Evolutionary conservation across 2,113 vertebrate species (phyloP).

Genomic region (Glareola pratincola): DNA sequence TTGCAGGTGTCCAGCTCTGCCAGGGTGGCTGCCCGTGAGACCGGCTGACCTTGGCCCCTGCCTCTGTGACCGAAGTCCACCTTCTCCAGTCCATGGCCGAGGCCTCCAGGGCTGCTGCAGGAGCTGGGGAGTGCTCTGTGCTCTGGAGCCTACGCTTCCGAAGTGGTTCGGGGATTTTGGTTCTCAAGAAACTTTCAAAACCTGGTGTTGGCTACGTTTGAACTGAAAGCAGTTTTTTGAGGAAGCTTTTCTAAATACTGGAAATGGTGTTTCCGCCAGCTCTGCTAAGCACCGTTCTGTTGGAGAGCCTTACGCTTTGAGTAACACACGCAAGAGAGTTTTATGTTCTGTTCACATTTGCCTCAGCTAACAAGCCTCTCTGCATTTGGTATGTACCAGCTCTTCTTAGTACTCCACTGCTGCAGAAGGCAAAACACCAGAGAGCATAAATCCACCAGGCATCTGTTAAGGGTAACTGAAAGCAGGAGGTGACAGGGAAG

Average conservation of each 20-base stretch:
- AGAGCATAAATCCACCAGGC: neutral
- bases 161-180: neutral
- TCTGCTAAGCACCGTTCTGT: neutral
- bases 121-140: neutral
- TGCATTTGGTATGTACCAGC: fast-evolving
- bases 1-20: neutral
- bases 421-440: neutral
- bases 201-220: neutral
- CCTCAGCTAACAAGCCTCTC: neutral
- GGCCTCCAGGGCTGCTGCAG: neutral
- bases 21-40: neutral
- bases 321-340: neutral
- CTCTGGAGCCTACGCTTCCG: neutral
- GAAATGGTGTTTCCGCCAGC: neutral
- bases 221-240: neutral
- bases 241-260: neutral
- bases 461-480: neutral
- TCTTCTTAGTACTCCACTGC: neutral
- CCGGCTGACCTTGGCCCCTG: neutral
- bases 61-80: neutral
- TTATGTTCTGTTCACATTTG: neutral
- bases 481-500: neutral
- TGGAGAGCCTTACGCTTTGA: neutral
- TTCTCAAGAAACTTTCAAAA: neutral
- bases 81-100: fast-evolving